Evolutionary conservation across 1,140 invertebrate genomes (phyloP), one percentile per base, ranked within the genome.

Genomic region (Daktulosphaira vitifoliae): DNA sequence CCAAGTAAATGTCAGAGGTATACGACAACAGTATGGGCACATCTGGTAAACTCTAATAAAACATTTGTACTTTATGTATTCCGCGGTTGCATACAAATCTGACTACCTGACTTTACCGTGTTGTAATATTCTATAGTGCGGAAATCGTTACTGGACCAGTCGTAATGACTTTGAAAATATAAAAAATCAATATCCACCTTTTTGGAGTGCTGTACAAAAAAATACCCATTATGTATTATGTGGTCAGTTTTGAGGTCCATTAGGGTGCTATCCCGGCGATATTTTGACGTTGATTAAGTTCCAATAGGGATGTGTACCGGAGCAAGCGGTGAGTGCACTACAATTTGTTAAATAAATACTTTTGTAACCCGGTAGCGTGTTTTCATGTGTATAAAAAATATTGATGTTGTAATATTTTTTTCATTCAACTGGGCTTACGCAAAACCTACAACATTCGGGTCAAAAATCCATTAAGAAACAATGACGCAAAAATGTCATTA

Each of bases 191-290:
- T 26, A 62, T 22, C 46, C 11, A 13, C 23, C 16, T 26, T 18
- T 4, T 25, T 42, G 42, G 20, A 20, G 37, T 9, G n/a, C 39
- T n/a, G n/a, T 15, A 8, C n/a, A 20, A 33, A 62, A 62, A 62
- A 62, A 62, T 26, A 33, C 54, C 42, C n/a, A 62, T 62, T 62
- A 22, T 62, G 25, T 22, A 11, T 6, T 33, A 39, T 62, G 56
- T 39, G 56, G 56, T 62, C 56, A 62, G 56, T 62, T 62, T 62
- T 62, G 56, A 62, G 56, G 56, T 62, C 42, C 56, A 62, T 62
- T 62, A 62, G 22, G 56, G 0, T 4, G 42, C 25, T 7, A 9
- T 25, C 56, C 54, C 26, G 56, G 42, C 20, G 56, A 62, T 26
- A 22, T 62, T n/a, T 33, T 48, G 56, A 46, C 56, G 4, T 26